A percentile compares a stretch with the other conserved stretches of the same genome.
Evolutionary conservation across 2,797 vertebrate species (phyloP).

Genomic region (Lepus townsendii): DNA sequence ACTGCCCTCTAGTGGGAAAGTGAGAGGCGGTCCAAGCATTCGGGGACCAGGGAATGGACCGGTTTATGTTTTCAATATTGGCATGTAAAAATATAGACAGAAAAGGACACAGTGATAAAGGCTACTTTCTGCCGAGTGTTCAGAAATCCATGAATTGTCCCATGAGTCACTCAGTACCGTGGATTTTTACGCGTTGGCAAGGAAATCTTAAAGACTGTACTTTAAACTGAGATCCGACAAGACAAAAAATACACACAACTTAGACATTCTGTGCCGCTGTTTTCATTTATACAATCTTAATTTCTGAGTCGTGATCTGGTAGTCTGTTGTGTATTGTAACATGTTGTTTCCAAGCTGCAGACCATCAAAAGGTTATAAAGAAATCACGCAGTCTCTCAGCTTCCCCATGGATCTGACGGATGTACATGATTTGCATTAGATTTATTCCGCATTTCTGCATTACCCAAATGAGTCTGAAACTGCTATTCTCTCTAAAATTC

Average conservation of each 20-base stretch:
- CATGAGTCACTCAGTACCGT: background rate
- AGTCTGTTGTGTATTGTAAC: background rate
- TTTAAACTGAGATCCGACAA: slow-evolving; percentile 48
- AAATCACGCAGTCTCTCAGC: slow-evolving; percentile 16
- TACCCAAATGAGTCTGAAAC: background rate
- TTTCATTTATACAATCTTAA: background rate
- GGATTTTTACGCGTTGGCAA: background rate
- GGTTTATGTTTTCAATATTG: background rate
- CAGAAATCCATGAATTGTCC: slow-evolving; percentile 4
- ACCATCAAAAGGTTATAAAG: background rate
- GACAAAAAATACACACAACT: background rate
- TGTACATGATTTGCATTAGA: background rate
- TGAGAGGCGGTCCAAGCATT: background rate
- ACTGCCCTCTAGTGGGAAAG: slow-evolving; percentile 75
- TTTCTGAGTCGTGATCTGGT: background rate
- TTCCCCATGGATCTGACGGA: slow-evolving; percentile 39
- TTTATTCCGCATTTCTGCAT: background rate
- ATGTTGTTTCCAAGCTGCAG: background rate
- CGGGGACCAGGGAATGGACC: background rate
- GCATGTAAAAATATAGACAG: background rate
- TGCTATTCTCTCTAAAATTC: slow-evolving; percentile 46
- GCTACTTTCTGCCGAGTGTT: background rate
- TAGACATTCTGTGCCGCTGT: background rate
- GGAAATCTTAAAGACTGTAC: background rate
- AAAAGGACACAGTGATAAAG: background rate